Conservation (phyloP, 2,797 vertebrate genomes). For the Phalloptychus januarius region DNA sequence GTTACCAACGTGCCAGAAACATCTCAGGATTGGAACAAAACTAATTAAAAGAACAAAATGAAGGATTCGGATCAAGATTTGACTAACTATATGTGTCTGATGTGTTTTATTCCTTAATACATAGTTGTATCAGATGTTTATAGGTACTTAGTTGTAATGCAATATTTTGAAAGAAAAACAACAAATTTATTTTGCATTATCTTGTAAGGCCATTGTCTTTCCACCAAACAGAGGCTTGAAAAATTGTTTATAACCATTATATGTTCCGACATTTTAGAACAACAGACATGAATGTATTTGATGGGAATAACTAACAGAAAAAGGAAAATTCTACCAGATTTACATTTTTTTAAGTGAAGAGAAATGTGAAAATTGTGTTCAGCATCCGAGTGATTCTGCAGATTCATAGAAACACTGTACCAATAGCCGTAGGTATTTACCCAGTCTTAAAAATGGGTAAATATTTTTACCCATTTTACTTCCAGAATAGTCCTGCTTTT, state of each 20-base stretch:
- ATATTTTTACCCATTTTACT: too few species aligned
- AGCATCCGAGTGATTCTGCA: not conserved
- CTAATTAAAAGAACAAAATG: slow-evolving; percentile 8
- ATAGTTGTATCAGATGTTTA: not conserved
- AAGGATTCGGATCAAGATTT: not conserved
- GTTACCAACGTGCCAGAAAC: slow-evolving; percentile 6
- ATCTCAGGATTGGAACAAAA: slow-evolving; percentile 7
- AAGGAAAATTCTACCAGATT: not conserved
- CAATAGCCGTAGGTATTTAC: not conserved
- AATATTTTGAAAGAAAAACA: not conserved
- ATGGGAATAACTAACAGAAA: not conserved
- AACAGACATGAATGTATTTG: not conserved
- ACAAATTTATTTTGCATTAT: not conserved
- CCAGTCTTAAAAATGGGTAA: too few species aligned
- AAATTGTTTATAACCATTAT: not conserved
- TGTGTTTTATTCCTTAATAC: not conserved
- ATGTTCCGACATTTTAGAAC: not conserved
- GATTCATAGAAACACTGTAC: not conserved
- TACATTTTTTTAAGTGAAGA: not conserved
- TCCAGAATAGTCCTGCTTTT: too few species aligned
- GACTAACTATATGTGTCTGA: not conserved
- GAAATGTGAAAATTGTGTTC: not conserved
- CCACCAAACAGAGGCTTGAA: not conserved
- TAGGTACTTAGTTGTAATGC: not conserved
- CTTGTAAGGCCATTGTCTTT: not conserved